phyloP scores from a whole-genome alignment of 2,113 vertebrate species.

The Patagioenas fasciata region DNA sequence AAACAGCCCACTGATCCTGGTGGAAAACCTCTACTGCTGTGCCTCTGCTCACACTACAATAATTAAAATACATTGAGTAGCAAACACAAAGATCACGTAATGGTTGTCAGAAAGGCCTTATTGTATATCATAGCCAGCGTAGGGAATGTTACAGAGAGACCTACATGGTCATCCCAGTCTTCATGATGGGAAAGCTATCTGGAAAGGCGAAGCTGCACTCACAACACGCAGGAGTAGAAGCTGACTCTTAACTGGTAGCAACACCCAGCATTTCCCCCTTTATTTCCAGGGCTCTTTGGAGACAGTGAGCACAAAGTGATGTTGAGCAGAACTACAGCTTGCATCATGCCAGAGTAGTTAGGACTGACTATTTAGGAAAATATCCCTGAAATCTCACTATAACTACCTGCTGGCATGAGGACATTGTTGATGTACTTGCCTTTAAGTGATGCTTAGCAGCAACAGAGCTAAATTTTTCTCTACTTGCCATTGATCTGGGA shows the following conservation, averaged over 20 bases:
- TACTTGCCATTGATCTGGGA: not conserved
- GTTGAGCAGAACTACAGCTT: not conserved
- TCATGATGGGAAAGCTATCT: not conserved
- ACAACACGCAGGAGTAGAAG: not conserved
- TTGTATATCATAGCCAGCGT: not conserved
- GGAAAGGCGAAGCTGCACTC: not conserved
- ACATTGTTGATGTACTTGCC: not conserved
- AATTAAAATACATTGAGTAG: not conserved
- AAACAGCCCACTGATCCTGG: not conserved
- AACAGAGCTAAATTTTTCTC: not conserved
- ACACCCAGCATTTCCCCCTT: not conserved
- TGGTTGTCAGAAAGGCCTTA: not conserved
- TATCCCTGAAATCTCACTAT: not conserved
- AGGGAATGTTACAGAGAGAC: not conserved
- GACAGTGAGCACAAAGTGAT: not conserved
- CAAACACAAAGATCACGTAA: not conserved
- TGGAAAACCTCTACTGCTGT: not conserved
- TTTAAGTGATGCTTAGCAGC: not conserved
- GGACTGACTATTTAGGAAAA: not conserved
- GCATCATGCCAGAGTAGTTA: not conserved
- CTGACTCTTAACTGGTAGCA: not conserved
- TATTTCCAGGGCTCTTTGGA: not conserved
- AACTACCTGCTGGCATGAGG: not conserved
- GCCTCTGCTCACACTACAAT: not conserved
- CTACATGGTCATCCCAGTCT: fast-evolving